Evolutionary conservation across 2,113 vertebrate genomes (phyloP), one percentile per base, ranked within the genome.

Genomic region (Aphyosemion australe): DNA sequence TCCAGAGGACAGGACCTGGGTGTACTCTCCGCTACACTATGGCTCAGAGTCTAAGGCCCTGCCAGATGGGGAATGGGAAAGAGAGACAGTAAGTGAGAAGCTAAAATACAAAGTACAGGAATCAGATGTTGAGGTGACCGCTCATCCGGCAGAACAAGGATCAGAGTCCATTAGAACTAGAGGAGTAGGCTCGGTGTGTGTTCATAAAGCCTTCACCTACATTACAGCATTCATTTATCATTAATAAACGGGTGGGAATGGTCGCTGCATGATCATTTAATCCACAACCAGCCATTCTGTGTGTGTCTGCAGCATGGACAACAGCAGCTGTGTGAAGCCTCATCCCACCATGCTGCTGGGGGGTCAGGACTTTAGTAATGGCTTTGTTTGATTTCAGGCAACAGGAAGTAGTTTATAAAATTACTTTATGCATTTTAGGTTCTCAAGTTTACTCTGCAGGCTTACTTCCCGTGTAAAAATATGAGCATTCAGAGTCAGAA

Each of bases 21-120:
- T 99, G 89, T 99, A 99, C 92, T 99, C 97, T 92, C 97, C 97
- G 59, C 95, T 99, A 88, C 97, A 99, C 94, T 98, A 95, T 95
- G 95, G 94, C 88, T 80, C 95, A 82, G 95, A 94, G 75, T 92
- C 94, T 88, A 94, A 92, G 88, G 92, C 93, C 83, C 92, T 95
- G 93, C 94, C 96, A 80, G 94, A 96, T 91, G 91, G 90, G 69
- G 89, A 93, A 81, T 95, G 94, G 91, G 95, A 97, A 93, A 95
- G 94, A 83, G 94, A 98, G 93, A 97, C 96, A 93, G 97, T 99
- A 98, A 99, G 97, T 98, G 91, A 90, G 86, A 88, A 86, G 83
- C 81, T 78, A 78, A 48, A 75, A 51, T 70, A 16, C 43, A 52
- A 45, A 76, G 62, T 12, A 54, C 50, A 74, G 45, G 63, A 63